These are phyloP conservation scores for Tinamus guttatus DNA, from an alignment of 2,113 vertebrate genomes.

Conservation along the genomic window DNA sequence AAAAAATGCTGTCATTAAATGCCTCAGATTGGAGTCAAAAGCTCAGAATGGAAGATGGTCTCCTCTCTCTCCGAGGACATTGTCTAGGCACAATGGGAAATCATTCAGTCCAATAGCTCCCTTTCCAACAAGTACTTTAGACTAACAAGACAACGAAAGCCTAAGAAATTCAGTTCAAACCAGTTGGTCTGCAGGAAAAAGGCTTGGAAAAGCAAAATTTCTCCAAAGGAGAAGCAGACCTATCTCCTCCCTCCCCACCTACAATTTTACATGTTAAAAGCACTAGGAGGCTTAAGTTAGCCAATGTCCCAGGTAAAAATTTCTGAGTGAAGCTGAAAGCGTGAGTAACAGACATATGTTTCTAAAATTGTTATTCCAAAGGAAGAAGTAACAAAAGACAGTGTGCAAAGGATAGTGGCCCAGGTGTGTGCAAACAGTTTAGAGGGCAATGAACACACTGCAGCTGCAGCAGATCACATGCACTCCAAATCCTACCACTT, in stretches of 20 bases:
- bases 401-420: not conserved
- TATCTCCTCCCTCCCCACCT: not conserved
- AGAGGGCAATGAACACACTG: not conserved
- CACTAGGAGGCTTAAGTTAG: not conserved
- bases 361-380: not conserved
- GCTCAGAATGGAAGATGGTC: not conserved
- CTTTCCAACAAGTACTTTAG: not conserved
- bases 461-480: not conserved
- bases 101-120: not conserved
- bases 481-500: not conserved
- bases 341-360: not conserved
- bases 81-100: not conserved
- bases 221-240: not conserved
- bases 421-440: not conserved
- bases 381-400: not conserved
- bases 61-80: not conserved
- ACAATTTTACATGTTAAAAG: not conserved
- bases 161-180: not conserved
- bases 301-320: not conserved
- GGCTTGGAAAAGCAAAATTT: not conserved
- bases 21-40: not conserved
- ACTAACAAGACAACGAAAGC: not conserved
- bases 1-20: not conserved
- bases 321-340: not conserved
- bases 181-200: not conserved